These are phyloP conservation scores for Poecilia latipinna DNA, from an alignment of 2,113 vertebrate species.

Conservation along the genomic window DNA sequence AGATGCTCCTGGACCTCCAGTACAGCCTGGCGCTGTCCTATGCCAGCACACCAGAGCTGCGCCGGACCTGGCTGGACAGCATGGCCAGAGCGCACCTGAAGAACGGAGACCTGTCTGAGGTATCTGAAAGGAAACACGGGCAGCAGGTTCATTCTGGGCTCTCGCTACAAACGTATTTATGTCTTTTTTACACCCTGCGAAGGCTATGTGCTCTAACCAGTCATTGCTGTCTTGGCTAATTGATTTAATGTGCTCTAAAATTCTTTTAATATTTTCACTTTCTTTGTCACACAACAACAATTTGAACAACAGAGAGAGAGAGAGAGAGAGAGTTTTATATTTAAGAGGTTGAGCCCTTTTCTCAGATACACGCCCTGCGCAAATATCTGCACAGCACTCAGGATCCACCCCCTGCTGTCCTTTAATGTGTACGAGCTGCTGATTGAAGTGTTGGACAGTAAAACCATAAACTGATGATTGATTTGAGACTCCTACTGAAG, in stretches of 20 bases:
- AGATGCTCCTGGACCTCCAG: constrained; percentile 96
- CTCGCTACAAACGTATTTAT: too few species aligned
- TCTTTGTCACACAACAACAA: background rate
- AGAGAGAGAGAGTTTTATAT: too few species aligned
- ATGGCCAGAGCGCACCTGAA: constrained; percentile 97
- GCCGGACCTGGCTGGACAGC: constrained; percentile 96
- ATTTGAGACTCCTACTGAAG: background rate
- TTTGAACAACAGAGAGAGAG: background rate
- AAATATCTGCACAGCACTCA: background rate
- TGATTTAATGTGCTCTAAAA: background rate
- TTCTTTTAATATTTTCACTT: background rate
- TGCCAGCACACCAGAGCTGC: constrained; percentile 94
- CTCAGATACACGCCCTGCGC: background rate
- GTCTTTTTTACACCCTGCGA: background rate
- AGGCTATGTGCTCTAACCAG: background rate
- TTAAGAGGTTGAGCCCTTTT: too few species aligned
- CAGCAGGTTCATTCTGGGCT: background rate
- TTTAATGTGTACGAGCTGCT: background rate
- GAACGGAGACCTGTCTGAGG: constrained; percentile 96
- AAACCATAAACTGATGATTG: background rate
- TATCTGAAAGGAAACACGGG: constrained; percentile 41
- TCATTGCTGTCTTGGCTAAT: background rate
- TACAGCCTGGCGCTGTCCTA: constrained; percentile 97
- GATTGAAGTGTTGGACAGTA: background rate
- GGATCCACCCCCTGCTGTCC: background rate